A percentile compares a stretch with the other conserved stretches of the same genome.
Conservation (phyloP, 2,113 vertebrate species). For the Isurus oxyrinchus region DNA sequence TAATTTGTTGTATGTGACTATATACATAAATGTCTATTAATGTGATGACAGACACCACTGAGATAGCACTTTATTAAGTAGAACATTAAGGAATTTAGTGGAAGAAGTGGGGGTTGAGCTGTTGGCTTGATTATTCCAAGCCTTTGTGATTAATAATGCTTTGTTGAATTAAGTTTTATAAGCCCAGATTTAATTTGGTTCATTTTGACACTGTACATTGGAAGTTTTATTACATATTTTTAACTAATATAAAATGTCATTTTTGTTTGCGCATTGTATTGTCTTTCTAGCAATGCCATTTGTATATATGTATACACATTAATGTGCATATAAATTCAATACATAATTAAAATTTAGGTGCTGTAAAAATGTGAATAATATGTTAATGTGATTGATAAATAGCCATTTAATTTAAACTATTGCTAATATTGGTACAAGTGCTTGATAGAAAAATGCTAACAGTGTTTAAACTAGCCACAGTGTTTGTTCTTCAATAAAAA, state of each 20-base stretch:
- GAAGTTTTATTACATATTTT: conserved; percentile 8
- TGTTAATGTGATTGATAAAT: conserved; percentile 31
- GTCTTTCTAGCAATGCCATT: background rate
- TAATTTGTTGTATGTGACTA: conserved; percentile 10
- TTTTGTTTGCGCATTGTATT: conserved; percentile 5
- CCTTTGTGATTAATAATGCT: background rate
- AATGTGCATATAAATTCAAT: conserved; percentile 31
- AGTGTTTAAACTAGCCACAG: conserved; percentile 15
- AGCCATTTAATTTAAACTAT: conserved; percentile 1
- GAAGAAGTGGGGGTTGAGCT: background rate
- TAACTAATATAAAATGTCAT: conserved; percentile 5
- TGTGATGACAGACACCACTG: background rate
- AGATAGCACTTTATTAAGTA: conserved; percentile 23
- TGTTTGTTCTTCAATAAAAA: conserved; percentile 16
- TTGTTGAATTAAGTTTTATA: conserved; percentile 18
- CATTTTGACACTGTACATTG: background rate
- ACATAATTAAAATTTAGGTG: background rate
- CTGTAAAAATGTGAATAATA: conserved; percentile 33
- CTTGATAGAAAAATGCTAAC: conserved; percentile 19
- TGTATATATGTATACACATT: conserved; percentile 7
- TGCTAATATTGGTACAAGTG: conserved; percentile 24
- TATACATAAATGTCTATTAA: conserved; percentile 9
- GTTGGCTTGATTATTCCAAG: conserved; percentile 37
- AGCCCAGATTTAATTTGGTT: conserved; percentile 19
- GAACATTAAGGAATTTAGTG: background rate